phyloP scores from a whole-genome alignment of 2,888 invertebrate species.

The Thera obeliscata region DNA sequence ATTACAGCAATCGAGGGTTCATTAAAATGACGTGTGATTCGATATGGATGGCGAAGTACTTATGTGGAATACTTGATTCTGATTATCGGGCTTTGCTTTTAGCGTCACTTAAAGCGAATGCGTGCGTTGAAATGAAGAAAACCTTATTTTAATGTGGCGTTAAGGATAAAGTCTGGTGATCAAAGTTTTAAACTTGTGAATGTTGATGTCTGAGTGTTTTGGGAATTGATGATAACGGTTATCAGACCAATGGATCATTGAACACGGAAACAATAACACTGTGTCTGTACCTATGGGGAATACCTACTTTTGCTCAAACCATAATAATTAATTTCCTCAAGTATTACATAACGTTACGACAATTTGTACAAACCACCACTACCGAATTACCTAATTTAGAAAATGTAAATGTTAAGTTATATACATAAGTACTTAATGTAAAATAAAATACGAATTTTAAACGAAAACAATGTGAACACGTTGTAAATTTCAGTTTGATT shows the following conservation, averaged over 20 bases:
- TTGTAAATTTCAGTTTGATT: slow-evolving; percentile 78
- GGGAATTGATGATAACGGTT: slow-evolving; percentile 29
- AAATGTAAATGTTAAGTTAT: slow-evolving; percentile 78
- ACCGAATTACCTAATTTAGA: slow-evolving; percentile 74
- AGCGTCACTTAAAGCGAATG: background rate
- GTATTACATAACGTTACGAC: slow-evolving; percentile 53
- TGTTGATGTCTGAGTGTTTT: slow-evolving; percentile 16
- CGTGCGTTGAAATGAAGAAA: background rate
- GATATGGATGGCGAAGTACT: slow-evolving; percentile 7
- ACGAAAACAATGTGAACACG: slow-evolving; percentile 76
- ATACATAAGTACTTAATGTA: slow-evolving; percentile 72
- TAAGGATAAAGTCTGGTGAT: slow-evolving; percentile 5
- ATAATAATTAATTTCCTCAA: slow-evolving; percentile 26
- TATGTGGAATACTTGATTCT: slow-evolving; percentile 19
- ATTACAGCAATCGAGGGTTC: slow-evolving; percentile 11
- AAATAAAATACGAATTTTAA: slow-evolving; percentile 85
- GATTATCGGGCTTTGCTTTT: slow-evolving; percentile 9
- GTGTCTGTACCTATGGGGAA: slow-evolving; percentile 15
- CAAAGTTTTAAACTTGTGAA: slow-evolving; percentile 10
- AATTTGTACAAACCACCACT: slow-evolving; percentile 66
- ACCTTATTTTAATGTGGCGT: slow-evolving; percentile 4
- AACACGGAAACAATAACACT: slow-evolving; percentile 11
- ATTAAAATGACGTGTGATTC: slow-evolving; percentile 7
- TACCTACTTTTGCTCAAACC: slow-evolving; percentile 30
- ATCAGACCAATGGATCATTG: slow-evolving; percentile 11